A percentile compares a stretch with the other conserved stretches of the same genome.
Conservation (phyloP, 2,797 vertebrate genomes). For the Trichosurus vulpecula region DNA sequence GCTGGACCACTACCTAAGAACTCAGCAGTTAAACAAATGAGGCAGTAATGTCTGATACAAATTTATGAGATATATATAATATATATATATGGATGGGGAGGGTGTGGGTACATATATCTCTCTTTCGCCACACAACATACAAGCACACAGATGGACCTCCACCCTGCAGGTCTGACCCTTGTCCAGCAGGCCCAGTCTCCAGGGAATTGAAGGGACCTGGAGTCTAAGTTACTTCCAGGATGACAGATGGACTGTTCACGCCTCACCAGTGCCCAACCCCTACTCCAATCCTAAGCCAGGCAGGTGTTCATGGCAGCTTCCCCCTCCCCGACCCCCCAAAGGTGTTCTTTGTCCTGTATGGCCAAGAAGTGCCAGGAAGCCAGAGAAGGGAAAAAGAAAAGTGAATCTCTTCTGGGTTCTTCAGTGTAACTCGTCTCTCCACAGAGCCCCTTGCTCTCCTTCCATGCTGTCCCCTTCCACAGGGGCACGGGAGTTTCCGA, state of each 20-base stretch:
- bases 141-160: slow-evolving; percentile 72
- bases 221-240: slow-evolving; percentile 22
- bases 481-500: background rate
- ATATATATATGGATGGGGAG: background rate
- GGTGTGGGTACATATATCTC: slow-evolving; percentile 35
- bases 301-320: slow-evolving; percentile 12
- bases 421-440: slow-evolving; percentile 69
- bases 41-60: slow-evolving; percentile 69
- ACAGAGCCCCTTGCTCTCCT: slow-evolving; percentile 47
- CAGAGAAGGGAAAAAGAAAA: slow-evolving; percentile 46
- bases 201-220: slow-evolving; percentile 16
- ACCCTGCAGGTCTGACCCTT: slow-evolving; percentile 61
- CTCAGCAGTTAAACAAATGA: slow-evolving; percentile 23
- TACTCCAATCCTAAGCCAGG: slow-evolving; percentile 26
- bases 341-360: slow-evolving; percentile 49
- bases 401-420: slow-evolving; percentile 53
- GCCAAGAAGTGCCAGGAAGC: slow-evolving; percentile 38
- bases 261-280: slow-evolving; percentile 30
- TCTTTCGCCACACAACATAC: slow-evolving; percentile 84
- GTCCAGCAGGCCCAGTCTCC: slow-evolving; percentile 48
- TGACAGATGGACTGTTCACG: slow-evolving; percentile 44
- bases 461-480: slow-evolving; percentile 45
- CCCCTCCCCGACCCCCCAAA: background rate
- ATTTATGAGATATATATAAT: slow-evolving; percentile 60
- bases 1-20: slow-evolving; percentile 6